These are phyloP conservation scores for Anastatus disparis DNA, from an alignment of 1,140 invertebrate species.

Conservation along the genomic window DNA sequence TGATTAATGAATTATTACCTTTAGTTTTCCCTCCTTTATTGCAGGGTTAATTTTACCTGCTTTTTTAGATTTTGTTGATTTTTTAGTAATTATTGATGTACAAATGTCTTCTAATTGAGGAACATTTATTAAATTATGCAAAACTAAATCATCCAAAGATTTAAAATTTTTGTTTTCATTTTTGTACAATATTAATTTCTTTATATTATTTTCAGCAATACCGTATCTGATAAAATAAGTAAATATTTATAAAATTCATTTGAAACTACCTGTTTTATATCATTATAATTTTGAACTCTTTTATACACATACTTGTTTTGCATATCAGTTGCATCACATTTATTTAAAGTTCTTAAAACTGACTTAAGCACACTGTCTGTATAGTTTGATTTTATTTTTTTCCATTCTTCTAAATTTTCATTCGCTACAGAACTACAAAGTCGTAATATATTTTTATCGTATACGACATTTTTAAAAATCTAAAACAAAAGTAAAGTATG, in stretches of 20 bases:
- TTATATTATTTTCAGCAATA: background rate
- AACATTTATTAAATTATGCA: background rate
- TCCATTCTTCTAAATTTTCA: background rate
- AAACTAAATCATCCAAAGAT: conserved; percentile 6
- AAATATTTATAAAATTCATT: background rate
- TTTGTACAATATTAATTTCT: background rate
- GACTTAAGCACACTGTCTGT: background rate
- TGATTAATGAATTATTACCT: background rate
- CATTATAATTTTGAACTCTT: background rate
- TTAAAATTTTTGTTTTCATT: background rate
- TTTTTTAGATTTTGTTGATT: background rate
- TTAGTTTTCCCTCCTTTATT: background rate
- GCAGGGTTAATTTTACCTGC: background rate
- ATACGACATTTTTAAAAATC: background rate
- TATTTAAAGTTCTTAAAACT: conserved; percentile 15
- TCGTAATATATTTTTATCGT: background rate
- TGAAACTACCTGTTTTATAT: background rate
- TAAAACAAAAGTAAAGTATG: background rate
- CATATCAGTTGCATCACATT: background rate
- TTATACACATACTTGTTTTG: background rate
- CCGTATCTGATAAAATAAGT: conserved; percentile 1
- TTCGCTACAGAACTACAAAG: background rate
- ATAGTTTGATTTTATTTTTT: conserved; percentile 17
- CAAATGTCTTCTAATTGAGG: conserved; percentile 9
- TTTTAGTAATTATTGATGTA: background rate